Conservation (phyloP, 2,888 invertebrate species). For the Troilus luridus region DNA sequence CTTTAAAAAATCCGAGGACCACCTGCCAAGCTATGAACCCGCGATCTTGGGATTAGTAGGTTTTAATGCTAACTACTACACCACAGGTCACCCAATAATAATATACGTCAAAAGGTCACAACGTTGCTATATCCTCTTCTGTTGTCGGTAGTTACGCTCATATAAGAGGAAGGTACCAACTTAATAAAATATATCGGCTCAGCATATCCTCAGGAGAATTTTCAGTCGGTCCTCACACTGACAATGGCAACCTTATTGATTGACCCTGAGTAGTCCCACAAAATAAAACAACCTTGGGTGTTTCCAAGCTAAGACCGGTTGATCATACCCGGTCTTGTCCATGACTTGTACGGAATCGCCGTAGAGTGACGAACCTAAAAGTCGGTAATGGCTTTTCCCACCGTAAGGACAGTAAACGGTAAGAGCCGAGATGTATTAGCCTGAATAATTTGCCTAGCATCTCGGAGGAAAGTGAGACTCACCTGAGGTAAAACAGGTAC, state of each 20-base stretch:
- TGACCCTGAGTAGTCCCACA: not conserved
- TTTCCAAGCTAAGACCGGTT: not conserved
- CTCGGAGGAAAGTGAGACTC: constrained; percentile 42
- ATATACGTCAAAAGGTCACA: no score
- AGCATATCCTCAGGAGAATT: no score
- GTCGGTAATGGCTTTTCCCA: constrained; percentile 19
- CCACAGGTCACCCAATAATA: no score
- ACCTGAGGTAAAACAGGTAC: not conserved
- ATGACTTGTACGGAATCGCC: not conserved
- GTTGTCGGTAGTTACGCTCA: no score
- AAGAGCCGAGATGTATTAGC: not conserved
- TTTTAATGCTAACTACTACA: no score
- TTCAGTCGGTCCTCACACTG: not conserved
- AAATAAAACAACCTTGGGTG: not conserved
- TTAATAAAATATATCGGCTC: no score
- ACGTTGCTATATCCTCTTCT: no score
- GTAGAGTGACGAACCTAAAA: constrained; percentile 12
- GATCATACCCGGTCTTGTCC: not conserved
- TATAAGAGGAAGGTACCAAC: no score
- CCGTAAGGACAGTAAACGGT: constrained; percentile 11
- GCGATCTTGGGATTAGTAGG: no score
- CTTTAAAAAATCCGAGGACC: no score
- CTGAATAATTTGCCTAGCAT: constrained; percentile 22
- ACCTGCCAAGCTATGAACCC: no score
- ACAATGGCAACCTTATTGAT: not conserved